Evolutionary conservation across 2,113 vertebrate genomes (phyloP), one percentile per base, ranked within the genome.

Genomic region (Podiceps cristatus): DNA sequence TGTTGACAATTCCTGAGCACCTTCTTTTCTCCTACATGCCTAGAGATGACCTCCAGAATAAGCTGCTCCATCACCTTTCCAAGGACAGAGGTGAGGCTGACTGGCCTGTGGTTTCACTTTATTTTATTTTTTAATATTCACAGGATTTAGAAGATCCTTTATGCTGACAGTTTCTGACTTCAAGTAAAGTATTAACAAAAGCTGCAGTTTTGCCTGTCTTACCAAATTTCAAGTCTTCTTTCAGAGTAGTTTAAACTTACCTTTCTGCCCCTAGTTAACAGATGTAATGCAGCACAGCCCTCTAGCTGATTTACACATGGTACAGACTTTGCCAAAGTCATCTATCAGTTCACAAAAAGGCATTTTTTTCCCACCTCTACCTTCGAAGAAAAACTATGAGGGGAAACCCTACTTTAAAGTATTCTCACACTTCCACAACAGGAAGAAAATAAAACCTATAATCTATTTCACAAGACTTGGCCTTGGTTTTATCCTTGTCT

Each of bases 41-140:
- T 37, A 37, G 37, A 37, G 37, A 37, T 37, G 37, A 37, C 37
- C 37, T 37, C 37, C 37, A 37, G 37, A 37, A 37, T 37, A 37
- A 37, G 37, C 37, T 37, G 37, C 37, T 37, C 37, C 37, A 37
- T 37, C 37, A 9, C 37, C 37, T 37, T 37, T 37, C 37, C 37
- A 37, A 37, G 37, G 37, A 37, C 37, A 37, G 7, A 37, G 37
- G 37, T 37, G 37, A 37, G 37, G 37, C 37, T 37, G 37, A 37
- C 37, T 37, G 9, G 37, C 37, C 37, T 37, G 37, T 37, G 44
- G 37, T 83, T 87, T 88, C 1, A 77, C 71, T 85, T 93, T 84
- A 80, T 66, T 96, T 95, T 93, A 75, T 88, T 96, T 95, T 95
- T 93, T 86, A 93, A 93, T n/a, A 95, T 72, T 93, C 68, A 86